Evolutionary conservation across 2,888 invertebrate species (phyloP).

Genomic region (Panopea generosa): DNA sequence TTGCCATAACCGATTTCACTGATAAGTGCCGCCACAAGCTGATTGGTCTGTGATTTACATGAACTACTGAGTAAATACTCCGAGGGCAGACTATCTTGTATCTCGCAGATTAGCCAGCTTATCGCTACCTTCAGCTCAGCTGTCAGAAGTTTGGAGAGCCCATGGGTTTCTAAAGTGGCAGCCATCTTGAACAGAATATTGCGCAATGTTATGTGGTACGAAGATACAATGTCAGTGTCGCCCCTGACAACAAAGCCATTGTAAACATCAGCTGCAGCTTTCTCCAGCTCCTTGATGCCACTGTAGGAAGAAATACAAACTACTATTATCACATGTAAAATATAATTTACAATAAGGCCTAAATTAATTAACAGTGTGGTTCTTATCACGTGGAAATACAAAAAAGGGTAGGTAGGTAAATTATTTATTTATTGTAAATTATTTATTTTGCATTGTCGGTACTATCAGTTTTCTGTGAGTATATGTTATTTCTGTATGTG

Average conservation of each 20-base stretch:
- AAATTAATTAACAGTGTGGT: too few species aligned
- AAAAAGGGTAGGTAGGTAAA: too few species aligned
- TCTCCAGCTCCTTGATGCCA: constrained; percentile 40
- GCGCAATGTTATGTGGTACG: constrained; percentile 27
- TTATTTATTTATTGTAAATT: too few species aligned
- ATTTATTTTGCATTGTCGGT: too few species aligned
- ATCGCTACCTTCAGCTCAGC: constrained; percentile 33
- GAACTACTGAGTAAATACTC: constrained; percentile 34
- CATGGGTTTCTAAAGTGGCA: constrained; percentile 29
- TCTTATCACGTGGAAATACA: too few species aligned
- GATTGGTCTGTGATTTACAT: constrained; percentile 38
- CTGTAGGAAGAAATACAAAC: constrained; percentile 23
- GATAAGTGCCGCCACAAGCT: constrained; percentile 36
- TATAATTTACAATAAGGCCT: too few species aligned
- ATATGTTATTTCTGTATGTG: too few species aligned
- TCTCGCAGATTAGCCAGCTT: constrained; percentile 38
- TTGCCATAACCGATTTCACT: constrained; percentile 30
- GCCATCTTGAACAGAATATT: constrained; percentile 47
- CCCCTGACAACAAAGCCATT: constrained; percentile 28
- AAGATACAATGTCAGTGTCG: constrained; percentile 25
- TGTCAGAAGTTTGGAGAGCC: constrained; percentile 43
- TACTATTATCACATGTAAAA: too few species aligned
- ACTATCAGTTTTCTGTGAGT: too few species aligned
- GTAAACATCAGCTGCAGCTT: constrained; percentile 32
- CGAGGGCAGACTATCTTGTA: constrained; percentile 42